Conservation (phyloP, 2,797 vertebrate species). For the Glyptemys insculpta region DNA sequence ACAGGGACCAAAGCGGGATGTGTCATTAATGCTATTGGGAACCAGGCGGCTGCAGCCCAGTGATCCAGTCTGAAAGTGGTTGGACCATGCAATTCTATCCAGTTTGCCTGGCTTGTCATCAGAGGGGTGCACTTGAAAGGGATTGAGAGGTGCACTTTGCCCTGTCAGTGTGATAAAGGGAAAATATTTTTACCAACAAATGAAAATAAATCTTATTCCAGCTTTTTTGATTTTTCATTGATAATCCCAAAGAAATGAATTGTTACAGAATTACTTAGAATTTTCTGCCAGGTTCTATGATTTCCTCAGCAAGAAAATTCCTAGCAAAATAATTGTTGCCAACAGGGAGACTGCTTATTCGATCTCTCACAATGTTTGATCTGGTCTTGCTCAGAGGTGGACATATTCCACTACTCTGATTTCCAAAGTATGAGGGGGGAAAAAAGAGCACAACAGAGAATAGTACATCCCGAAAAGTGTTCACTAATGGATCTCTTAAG, state of each 20-base stretch:
- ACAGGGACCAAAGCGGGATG: not conserved
- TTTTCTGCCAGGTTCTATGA: not conserved
- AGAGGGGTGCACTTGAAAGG: not conserved
- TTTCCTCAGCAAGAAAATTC: not conserved
- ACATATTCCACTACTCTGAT: not conserved
- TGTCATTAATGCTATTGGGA: not conserved
- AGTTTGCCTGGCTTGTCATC: not conserved
- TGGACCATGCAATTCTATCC: not conserved
- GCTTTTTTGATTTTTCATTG: not conserved
- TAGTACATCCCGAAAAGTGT: not conserved
- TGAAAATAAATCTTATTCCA: not conserved
- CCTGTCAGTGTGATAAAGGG: not conserved
- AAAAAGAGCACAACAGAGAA: not conserved
- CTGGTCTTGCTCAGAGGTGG: not conserved
- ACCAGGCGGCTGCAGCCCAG: not conserved
- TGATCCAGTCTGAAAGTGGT: not conserved
- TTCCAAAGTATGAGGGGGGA: not conserved
- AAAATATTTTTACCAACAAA: not conserved
- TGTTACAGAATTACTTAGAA: not conserved
- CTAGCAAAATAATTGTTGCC: not conserved
- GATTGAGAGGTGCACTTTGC: not conserved
- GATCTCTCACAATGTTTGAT: not conserved
- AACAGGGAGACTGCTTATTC: not conserved
- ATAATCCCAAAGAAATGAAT: not conserved
- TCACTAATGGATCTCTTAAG: slow-evolving; percentile 38